Base-by-base conservation (phyloP, 92 coral and sea anemone species). In the Chrysogorgia sp. region DNA sequence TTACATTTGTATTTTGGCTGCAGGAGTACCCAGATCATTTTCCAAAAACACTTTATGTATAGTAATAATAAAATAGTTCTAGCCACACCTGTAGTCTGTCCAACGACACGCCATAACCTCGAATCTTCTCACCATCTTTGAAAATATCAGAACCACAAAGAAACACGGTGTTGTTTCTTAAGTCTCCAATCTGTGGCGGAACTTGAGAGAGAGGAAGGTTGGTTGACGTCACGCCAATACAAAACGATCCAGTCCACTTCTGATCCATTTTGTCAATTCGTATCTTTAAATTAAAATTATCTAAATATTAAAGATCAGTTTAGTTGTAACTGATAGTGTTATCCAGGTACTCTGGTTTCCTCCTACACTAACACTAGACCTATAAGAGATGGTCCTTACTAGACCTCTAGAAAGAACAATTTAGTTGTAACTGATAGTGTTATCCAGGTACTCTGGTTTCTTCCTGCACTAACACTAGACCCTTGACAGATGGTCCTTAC, bases 201-300 rank as follows among this genome's bases (percentile, higher is more conserved):
- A 89, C 92, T 28, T 81, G 79, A 29, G 82, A 41, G 60, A 91
- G 90, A 1, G 97, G 97, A 28, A 93, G 77, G 14, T 91, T 84
- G 35, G 91, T 86, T 21, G 93, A 88, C 50, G 92, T 93, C 87
- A 93, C 92, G 22, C 97, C 97, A 14, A 93, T 88, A 9, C 88
- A 88, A 26, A 93, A 30, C 0, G 97, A 93, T 2, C 96, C 96
- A 40, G 97, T 91, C 98, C 98, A 94, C 56, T 82, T 88, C 40
- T n/a, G 76, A 33, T 65, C 80, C 23, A 94, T 78, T 84, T 78
- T 83, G 74, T 94, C 98, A 13, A 94, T 82, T 34, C 90, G 84
- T 62, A 94, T 89, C 93, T 92, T 78, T 29, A 62, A 63, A 41
- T 10, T 1, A 67, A 32, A 53, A 34, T 15, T 19, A 61, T 10